A percentile compares a stretch with the other conserved stretches of the same genome.
Conservation (phyloP, 2,113 vertebrate genomes). For the Falcunculus frontatus region DNA sequence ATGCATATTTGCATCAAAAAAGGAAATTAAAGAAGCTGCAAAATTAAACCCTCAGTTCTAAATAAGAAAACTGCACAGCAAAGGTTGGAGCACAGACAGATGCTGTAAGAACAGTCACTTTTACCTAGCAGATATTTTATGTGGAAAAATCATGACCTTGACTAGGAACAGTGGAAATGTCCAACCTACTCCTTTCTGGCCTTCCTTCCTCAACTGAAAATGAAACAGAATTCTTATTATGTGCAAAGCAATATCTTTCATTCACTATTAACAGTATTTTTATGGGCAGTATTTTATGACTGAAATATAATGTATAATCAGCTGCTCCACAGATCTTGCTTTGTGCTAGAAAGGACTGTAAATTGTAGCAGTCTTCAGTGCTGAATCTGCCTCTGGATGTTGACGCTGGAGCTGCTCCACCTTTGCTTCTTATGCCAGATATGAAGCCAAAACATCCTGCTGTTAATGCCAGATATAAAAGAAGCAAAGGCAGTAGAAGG, state of each 20-base stretch:
- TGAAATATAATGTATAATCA: constrained; percentile 6
- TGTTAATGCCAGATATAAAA: neutral
- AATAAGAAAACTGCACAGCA: neutral
- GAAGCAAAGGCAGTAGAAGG: neutral
- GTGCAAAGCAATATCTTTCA: neutral
- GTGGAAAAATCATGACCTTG: neutral
- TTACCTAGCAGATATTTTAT: neutral
- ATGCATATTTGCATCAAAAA: constrained; percentile 57
- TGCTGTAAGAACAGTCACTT: neutral
- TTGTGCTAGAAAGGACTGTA: neutral
- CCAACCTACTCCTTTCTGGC: neutral
- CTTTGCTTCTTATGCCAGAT: neutral
- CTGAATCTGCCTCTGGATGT: neutral
- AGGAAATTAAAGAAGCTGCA: constrained; percentile 31
- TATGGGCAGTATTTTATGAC: neutral
- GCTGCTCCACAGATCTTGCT: neutral
- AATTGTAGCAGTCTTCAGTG: neutral
- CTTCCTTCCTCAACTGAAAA: neutral
- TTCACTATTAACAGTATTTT: neutral
- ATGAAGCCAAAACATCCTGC: neutral
- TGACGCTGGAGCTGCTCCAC: constrained; percentile 20
- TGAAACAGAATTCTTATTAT: neutral
- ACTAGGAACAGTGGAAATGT: neutral
- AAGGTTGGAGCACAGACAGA: neutral
- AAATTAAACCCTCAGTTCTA: constrained; percentile 44